phyloP scores from a whole-genome alignment of 2,797 vertebrate species.

The Pogonophryne albipinna region DNA sequence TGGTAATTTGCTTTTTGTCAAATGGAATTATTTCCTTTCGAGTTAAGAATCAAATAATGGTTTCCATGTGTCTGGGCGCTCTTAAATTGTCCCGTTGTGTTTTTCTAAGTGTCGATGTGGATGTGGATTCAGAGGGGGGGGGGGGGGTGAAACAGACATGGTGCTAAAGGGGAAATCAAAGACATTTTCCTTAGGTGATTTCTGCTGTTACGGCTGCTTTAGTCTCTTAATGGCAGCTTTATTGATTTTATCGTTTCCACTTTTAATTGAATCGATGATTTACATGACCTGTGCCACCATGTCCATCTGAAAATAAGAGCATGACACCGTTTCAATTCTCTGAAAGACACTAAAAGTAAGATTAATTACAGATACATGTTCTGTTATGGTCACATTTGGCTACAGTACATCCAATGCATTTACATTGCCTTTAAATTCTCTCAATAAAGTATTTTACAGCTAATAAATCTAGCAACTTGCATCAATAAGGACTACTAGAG shows the following conservation, averaged over 20 bases:
- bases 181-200: neutral
- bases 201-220: conserved; percentile 8
- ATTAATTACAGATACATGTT: conserved; percentile 18
- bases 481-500: conserved; percentile 24
- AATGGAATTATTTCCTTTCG: conserved; percentile 78
- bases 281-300: conserved; percentile 1
- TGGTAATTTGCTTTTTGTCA: conserved; percentile 81
- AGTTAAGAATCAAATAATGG: conserved; percentile 82
- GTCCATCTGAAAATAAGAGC: conserved; percentile 24
- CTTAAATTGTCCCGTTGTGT: conserved; percentile 39
- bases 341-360: conserved; percentile 9
- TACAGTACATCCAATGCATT: conserved; percentile 15
- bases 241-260: conserved; percentile 10
- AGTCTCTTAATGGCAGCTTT: conserved; percentile 6
- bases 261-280: conserved; percentile 29
- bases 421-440: conserved; percentile 18
- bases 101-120: conserved; percentile 33
- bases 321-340: neutral
- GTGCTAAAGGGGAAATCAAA: neutral
- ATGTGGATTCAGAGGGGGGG: conserved; percentile 35
- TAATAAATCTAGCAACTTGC: conserved; percentile 12
- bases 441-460: neutral
- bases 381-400: conserved; percentile 9
- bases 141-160: conserved; percentile 21
- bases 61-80: conserved; percentile 68